Evolutionary conservation across 2,113 vertebrate genomes (phyloP).

Genomic region (Pachycephala philippinensis): DNA sequence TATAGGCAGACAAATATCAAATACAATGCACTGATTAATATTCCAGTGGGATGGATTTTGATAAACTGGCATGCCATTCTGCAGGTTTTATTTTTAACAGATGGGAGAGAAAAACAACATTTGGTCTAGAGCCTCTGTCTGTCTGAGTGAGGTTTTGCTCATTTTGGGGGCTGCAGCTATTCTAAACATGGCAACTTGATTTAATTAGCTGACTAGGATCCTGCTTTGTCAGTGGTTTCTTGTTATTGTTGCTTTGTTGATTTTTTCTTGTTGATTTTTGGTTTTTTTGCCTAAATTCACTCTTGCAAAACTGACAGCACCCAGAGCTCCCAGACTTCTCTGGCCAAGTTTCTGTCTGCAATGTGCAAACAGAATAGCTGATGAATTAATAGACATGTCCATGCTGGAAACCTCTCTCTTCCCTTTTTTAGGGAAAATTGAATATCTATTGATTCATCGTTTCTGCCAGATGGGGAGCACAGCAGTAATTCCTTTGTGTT

Average conservation of each 20-base stretch:
- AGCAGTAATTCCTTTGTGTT: slow-evolving; percentile 17
- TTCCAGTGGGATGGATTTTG: slow-evolving; percentile 2
- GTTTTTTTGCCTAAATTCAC: not conserved
- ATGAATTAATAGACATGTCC: slow-evolving; percentile 40
- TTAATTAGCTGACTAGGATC: slow-evolving; percentile 41
- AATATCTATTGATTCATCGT: slow-evolving; percentile 38
- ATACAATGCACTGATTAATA: slow-evolving; percentile 32
- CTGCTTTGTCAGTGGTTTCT: not conserved
- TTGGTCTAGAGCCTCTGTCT: slow-evolving; percentile 47
- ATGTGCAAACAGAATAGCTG: slow-evolving; percentile 22
- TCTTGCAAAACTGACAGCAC: slow-evolving; percentile 19
- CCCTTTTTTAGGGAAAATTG: slow-evolving; percentile 19
- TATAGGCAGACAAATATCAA: not conserved
- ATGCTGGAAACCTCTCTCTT: slow-evolving; percentile 27
- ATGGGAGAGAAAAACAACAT: slow-evolving; percentile 61
- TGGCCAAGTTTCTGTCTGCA: slow-evolving; percentile 17
- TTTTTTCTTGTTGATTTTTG: not conserved
- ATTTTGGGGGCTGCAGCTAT: slow-evolving; percentile 26
- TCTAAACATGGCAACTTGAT: slow-evolving; percentile 22
- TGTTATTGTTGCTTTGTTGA: not conserved
- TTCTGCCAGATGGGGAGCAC: slow-evolving; percentile 36
- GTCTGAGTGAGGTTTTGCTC: slow-evolving; percentile 51
- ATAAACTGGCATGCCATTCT: not conserved
- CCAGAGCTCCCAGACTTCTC: not conserved
- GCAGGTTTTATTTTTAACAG: slow-evolving; percentile 61